These are phyloP conservation scores for Thaleichthys pacificus DNA, from an alignment of 2,797 vertebrate species.

Conservation along the genomic window DNA sequence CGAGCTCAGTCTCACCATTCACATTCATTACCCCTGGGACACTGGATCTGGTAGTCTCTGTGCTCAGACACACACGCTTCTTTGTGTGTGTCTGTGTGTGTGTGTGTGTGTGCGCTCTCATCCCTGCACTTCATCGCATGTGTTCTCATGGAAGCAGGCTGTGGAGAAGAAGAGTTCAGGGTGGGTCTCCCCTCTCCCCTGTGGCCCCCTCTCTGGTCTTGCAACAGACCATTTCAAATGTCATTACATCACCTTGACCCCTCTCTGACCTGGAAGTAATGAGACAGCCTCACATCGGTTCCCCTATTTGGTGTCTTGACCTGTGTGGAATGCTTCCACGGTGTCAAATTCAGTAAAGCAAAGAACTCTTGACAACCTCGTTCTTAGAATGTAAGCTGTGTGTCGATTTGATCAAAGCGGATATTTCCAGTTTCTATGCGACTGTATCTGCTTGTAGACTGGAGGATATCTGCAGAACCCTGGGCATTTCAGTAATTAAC, in stretches of 20 bases:
- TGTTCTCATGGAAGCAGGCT: slow-evolving; percentile 44
- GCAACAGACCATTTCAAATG: slow-evolving; percentile 68
- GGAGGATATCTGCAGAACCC: background rate
- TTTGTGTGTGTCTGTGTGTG: background rate
- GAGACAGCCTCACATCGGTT: slow-evolving; percentile 48
- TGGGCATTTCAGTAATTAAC: slow-evolving; percentile 12
- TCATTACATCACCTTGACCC: slow-evolving; percentile 67
- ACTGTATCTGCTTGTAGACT: background rate
- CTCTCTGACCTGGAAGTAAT: slow-evolving; percentile 70
- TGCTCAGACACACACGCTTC: slow-evolving; percentile 41
- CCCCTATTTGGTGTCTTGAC: slow-evolving; percentile 49
- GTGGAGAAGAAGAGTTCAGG: slow-evolving; percentile 39
- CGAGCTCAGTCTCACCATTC: slow-evolving; percentile 59
- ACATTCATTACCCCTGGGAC: slow-evolving; percentile 74
- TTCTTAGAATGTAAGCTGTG: too few relatives aligned
- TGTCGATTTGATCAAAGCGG: too few relatives aligned
- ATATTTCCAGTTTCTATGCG: too few relatives aligned
- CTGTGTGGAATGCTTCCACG: too few relatives aligned
- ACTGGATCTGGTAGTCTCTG: slow-evolving; percentile 52
- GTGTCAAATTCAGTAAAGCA: too few relatives aligned
- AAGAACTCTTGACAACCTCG: too few relatives aligned
- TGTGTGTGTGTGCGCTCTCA: background rate
- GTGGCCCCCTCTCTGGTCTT: slow-evolving; percentile 40
- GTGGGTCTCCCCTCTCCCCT: slow-evolving; percentile 53
- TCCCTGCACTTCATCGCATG: slow-evolving; percentile 15